Base-by-base conservation (phyloP, 2,888 invertebrate genomes). In the Cremastinae sp. region DNA sequence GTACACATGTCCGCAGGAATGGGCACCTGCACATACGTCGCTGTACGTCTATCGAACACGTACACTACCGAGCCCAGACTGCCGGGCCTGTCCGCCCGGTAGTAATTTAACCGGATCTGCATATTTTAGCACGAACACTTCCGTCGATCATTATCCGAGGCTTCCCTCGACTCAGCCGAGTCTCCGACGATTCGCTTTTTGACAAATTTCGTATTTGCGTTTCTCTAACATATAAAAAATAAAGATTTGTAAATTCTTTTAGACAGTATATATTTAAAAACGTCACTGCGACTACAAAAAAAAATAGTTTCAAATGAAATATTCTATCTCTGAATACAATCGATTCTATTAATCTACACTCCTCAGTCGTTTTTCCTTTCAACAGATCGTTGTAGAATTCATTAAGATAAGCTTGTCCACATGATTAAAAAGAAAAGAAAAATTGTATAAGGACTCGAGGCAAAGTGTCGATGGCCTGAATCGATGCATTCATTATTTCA, bases 51-150 rank as follows among this genome's bases (percentile, higher is more conserved):
- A 20, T 45, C 14, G 28, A 9, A 41, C 14, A 8, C 12, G 12
- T 49, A 20, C 45, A 45, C 84, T 83, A 84, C 66, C 41, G n/a
- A n/a, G n/a, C 36, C 56, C 53, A 61, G 64, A 68, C 62, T 66
- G 51, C 65, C 75, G 68, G n/a, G 43, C 56, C 64, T 70, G 83
- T 85, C 84, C 81, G 83, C 81, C 81, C 79, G 84, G 87, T 86
- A 88, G 88, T 88, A 65, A 74, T 87, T 88, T 85, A 85, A 80
- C 84, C 75, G 86, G 86, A 88, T 88, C 88, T 89, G 89, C 89
- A 89, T 89, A 88, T 89, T 89, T 89, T 88, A 88, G 84, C 89
- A 87, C 89, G 89, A 87, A 86, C 87, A 86, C 89, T 89, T 89
- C 88, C 89, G 88, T 81, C 87, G 89, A 89, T 88, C 86, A 87